These are phyloP conservation scores for Nephila pilipes DNA, from an alignment of 1,140 invertebrate genomes.

Conservation along the genomic window DNA sequence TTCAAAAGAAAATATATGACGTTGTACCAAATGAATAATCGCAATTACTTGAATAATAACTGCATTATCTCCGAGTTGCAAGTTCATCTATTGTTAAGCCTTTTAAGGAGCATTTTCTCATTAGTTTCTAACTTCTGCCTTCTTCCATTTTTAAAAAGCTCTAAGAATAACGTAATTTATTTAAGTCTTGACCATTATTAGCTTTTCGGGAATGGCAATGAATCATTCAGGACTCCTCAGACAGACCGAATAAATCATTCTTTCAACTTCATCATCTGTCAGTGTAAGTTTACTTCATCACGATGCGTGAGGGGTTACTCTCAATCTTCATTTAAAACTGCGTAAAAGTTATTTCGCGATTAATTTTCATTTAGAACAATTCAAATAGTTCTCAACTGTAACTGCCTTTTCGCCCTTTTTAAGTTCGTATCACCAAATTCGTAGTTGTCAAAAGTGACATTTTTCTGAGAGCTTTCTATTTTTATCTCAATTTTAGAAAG, in stretches of 20 bases:
- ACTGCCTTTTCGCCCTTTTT: not conserved
- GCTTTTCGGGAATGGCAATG: not conserved
- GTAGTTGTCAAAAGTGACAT: constrained; percentile 25
- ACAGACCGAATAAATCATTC: constrained; percentile 8
- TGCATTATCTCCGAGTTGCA: not conserved
- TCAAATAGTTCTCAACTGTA: not conserved
- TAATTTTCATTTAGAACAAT: constrained; percentile 20
- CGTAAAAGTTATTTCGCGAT: not conserved
- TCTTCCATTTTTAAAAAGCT: not conserved
- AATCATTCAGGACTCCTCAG: not conserved
- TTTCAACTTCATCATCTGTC: constrained; percentile 4
- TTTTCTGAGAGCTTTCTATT: constrained; percentile 1
- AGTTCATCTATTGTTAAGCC: not conserved
- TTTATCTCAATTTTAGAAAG: constrained; percentile 9
- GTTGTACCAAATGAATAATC: not conserved
- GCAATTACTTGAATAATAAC: constrained; percentile 13
- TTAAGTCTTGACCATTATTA: constrained; percentile 38
- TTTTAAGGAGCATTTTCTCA: not conserved
- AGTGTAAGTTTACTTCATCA: constrained; percentile 9
- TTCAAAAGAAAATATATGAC: not conserved
- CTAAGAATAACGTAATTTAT: constrained; percentile 1
- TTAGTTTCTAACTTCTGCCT: not conserved
- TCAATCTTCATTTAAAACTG: constrained; percentile 35
- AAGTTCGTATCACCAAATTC: constrained; percentile 7
- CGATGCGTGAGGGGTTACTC: not conserved